Percentiles rank a stretch among this genome's conserved stretches.
These are phyloP conservation scores for Alfaro cultratus DNA, from an alignment of 2,797 vertebrate species.

Conservation along the genomic window DNA sequence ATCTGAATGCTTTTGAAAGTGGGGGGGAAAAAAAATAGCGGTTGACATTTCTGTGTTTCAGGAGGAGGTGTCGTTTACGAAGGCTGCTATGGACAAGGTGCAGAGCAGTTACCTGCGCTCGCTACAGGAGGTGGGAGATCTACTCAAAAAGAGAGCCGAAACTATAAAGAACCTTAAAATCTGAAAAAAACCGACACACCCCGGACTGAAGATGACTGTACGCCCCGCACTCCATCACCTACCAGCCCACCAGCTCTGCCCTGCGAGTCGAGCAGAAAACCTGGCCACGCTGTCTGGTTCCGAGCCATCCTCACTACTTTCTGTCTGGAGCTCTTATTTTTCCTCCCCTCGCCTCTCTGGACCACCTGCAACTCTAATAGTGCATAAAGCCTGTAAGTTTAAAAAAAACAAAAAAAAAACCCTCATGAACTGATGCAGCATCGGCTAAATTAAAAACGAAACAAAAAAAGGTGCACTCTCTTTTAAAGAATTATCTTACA, in stretches of 20 bases:
- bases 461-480: constrained; percentile 26
- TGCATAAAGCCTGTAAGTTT: constrained; percentile 55
- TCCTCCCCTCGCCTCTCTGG: constrained; percentile 22
- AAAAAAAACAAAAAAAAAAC: constrained; percentile 17
- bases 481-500: constrained; percentile 29
- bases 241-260: constrained; percentile 37
- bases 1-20: not conserved
- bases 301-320: constrained; percentile 26
- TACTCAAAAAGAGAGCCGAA: constrained; percentile 94
- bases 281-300: not conserved
- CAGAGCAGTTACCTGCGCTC: constrained; percentile 96
- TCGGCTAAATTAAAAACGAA: constrained; percentile 2
- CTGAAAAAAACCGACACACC: constrained; percentile 70
- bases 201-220: constrained; percentile 77
- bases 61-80: constrained; percentile 90
- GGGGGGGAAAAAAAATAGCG: not conserved
- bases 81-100: constrained; percentile 91
- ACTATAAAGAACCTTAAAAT: constrained; percentile 94
- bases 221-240: constrained; percentile 1
- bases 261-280: constrained; percentile 6
- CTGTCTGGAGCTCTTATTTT: constrained; percentile 50
- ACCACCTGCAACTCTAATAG: constrained; percentile 56
- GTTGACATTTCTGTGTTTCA: constrained; percentile 52
- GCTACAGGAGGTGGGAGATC: constrained; percentile 92
- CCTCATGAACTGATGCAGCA: constrained; percentile 48